A percentile compares a stretch with the other conserved stretches of the same genome.
Evolutionary conservation across 2,113 vertebrate genomes (phyloP).

Genomic region (Odocoileus hemionus): DNA sequence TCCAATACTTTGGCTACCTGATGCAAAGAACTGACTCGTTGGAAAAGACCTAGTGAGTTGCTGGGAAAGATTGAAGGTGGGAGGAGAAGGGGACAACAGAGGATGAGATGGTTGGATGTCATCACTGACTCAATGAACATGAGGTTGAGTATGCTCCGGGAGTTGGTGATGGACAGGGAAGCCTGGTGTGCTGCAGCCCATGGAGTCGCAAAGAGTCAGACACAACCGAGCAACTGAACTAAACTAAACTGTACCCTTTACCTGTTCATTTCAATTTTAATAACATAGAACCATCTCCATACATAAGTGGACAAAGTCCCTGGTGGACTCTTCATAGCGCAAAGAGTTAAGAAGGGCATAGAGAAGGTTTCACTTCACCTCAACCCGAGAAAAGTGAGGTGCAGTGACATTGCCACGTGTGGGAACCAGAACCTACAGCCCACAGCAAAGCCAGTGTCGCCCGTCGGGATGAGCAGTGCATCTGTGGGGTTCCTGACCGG

Average conservation of each 20-base stretch:
- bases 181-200: background rate
- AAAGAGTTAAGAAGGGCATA: background rate
- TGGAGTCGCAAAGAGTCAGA: background rate
- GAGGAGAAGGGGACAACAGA: background rate
- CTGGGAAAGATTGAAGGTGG: background rate
- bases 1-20: background rate
- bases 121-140: background rate
- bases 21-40: background rate
- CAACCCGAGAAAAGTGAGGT: background rate
- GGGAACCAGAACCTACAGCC: background rate
- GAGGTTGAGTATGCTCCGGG: background rate
- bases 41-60: background rate
- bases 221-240: background rate
- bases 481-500: background rate
- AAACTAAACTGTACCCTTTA: background rate
- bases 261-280: background rate
- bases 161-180: background rate
- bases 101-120: background rate
- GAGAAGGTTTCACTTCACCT: background rate
- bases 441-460: background rate
- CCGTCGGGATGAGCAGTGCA: background rate
- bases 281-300: background rate
- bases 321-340: background rate
- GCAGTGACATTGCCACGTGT: rapidly evolving
- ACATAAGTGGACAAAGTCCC: background rate